phyloP scores from a whole-genome alignment of 2,888 invertebrate species.

The Priocnemis perturbator region DNA sequence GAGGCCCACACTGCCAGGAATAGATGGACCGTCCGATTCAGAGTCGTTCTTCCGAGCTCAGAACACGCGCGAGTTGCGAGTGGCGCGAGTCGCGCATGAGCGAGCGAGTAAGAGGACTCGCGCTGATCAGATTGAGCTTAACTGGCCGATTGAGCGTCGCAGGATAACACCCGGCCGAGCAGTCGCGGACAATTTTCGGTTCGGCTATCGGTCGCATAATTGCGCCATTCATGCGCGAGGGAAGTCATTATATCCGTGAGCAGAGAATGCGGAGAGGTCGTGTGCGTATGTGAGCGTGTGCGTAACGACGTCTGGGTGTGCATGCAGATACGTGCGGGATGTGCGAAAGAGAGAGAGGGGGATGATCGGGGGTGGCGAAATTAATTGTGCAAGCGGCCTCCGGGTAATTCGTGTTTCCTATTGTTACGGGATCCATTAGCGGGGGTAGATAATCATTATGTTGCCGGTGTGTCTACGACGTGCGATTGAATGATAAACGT shows the following conservation, averaged over 20 bases:
- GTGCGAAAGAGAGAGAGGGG: too few species aligned
- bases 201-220: constrained; percentile 33
- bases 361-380: too few species aligned
- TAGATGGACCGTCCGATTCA: constrained; percentile 59
- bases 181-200: neutral
- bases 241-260: neutral
- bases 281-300: too few species aligned
- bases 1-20: constrained; percentile 71
- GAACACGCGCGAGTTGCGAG: constrained; percentile 10
- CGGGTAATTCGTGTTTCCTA: neutral
- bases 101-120: constrained; percentile 30
- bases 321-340: too few species aligned
- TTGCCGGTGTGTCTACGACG: too few species aligned
- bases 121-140: constrained; percentile 54
- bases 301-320: too few species aligned
- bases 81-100: constrained; percentile 37
- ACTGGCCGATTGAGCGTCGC: constrained; percentile 47
- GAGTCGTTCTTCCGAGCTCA: neutral
- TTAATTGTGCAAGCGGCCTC: too few species aligned
- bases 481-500: too few species aligned
- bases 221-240: constrained; percentile 21
- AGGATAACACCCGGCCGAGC: constrained; percentile 42
- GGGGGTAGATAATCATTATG: too few species aligned
- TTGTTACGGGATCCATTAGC: neutral
- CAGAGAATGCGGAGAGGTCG: too few species aligned